phyloP scores from a whole-genome alignment of 2,888 invertebrate species.

The Cacoxenus indagator region DNA sequence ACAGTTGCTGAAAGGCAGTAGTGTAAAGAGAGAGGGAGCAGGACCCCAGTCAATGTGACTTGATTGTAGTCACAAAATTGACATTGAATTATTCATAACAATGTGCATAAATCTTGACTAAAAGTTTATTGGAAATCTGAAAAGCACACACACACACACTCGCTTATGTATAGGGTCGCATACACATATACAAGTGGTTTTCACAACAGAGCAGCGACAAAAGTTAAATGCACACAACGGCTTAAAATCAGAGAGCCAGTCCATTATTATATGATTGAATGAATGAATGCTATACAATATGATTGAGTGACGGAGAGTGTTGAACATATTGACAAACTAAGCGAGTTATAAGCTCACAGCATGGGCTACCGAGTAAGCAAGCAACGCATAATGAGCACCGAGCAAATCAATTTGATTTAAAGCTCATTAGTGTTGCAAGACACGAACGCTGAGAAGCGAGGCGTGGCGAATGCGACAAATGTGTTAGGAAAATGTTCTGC shows the following conservation, averaged over 20 bases:
- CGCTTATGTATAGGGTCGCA: neutral
- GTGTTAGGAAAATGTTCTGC: conserved; percentile 49
- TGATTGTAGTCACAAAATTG: conserved; percentile 6
- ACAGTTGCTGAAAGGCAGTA: neutral
- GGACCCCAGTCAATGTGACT: neutral
- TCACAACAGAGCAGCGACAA: neutral
- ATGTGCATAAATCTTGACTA: conserved; percentile 13
- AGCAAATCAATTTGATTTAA: conserved; percentile 61
- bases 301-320: neutral
- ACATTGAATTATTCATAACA: conserved; percentile 16
- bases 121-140: neutral
- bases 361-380: neutral
- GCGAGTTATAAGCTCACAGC: neutral
- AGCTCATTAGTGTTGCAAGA: conserved; percentile 54
- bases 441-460: conserved; percentile 28
- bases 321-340: neutral
- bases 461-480: neutral
- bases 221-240: neutral
- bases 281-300: neutral
- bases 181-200: too few relatives aligned
- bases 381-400: conserved; percentile 29
- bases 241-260: neutral
- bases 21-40: neutral
- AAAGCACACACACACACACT: neutral
- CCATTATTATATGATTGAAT: neutral